Percentiles rank a stretch among this genome's conserved stretches.
Evolutionary conservation across 1,140 invertebrate species (phyloP).

Genomic region (Heliconius congener): DNA sequence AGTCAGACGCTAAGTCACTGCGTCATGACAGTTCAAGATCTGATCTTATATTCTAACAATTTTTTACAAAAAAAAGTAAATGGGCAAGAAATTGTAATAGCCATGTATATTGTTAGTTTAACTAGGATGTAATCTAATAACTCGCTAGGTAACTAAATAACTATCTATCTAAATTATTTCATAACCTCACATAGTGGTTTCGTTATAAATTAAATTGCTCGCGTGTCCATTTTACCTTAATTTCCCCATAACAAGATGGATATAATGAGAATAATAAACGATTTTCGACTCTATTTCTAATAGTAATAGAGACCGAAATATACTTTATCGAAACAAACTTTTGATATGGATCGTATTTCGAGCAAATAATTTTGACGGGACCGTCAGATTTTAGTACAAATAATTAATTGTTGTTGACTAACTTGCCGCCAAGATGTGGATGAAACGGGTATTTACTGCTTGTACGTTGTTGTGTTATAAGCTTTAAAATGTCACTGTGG

Average conservation of each 20-base stretch:
- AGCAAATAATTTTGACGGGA: conserved; percentile 35
- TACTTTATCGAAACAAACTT: background rate
- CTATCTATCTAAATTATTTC: conserved; percentile 20
- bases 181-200: conserved; percentile 3
- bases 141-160: background rate
- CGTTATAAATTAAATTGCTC: conserved; percentile 38
- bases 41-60: background rate
- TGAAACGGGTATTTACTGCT: conserved; percentile 27
- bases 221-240: conserved; percentile 34
- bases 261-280: background rate
- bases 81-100: background rate
- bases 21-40: no score
- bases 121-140: background rate
- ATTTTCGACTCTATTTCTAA: background rate
- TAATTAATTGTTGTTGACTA: conserved; percentile 39
- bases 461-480: background rate
- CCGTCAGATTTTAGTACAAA: conserved; percentile 38
- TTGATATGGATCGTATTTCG: conserved; percentile 33
- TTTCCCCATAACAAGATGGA: conserved; percentile 6
- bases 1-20: no score
- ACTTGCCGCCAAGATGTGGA: conserved; percentile 22
- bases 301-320: background rate
- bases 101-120: background rate
- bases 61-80: background rate
- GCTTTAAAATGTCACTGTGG: background rate